Base-by-base conservation (phyloP, 2,113 vertebrate genomes). In the Galemys pyrenaicus region DNA sequence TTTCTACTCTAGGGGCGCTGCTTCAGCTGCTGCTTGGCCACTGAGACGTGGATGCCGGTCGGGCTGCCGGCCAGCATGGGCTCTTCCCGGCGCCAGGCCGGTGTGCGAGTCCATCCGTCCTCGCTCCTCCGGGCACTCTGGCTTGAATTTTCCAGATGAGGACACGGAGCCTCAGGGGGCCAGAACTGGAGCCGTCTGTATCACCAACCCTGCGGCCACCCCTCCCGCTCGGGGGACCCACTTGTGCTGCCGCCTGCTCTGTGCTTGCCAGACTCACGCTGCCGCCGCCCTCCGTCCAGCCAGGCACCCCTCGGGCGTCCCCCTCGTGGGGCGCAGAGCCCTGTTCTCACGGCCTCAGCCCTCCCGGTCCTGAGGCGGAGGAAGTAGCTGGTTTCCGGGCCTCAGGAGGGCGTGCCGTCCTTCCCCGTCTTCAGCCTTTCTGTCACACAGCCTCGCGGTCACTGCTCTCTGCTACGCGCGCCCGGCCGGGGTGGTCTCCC, bases 121-220 rank as follows among this genome's bases (percentile, higher is more conserved):
- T 73, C 44, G 13, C 7, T 1, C 51, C 22, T 1, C 35, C 32
- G 65, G 51, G 37, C 9, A 20, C 71, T 80, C 30, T 35, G 37
- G 74, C 77, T 44, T 28, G 39, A 56, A 80, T 39, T 62, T 93
- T 65, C 51, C 73, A 62, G 67, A 5, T 16, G 54, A 88, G 82
- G 49, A 70, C 32, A 41, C 3, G 19, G 68, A 94, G 39, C 44
- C 70, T 82, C 24, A 2, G 58, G 56, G 28, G 15, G 39, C 80
- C 64, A 74, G 64, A 65, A 49, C 37, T 24, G 13, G 26, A 74
- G 37, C 15, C 15, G 37, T n/a, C 62, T 24, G 4, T 3, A 51
- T 58, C 64, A 28, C 58, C 35, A 3, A 10, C 3, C 0, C 12
- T 73, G 35, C 30, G 0, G 4, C 54, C 67, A 39, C 9, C 19